A percentile compares a stretch with the other conserved stretches of the same genome.
Evolutionary conservation across 2,797 vertebrate genomes (phyloP).

Genomic region (Cichlasoma orientale): DNA sequence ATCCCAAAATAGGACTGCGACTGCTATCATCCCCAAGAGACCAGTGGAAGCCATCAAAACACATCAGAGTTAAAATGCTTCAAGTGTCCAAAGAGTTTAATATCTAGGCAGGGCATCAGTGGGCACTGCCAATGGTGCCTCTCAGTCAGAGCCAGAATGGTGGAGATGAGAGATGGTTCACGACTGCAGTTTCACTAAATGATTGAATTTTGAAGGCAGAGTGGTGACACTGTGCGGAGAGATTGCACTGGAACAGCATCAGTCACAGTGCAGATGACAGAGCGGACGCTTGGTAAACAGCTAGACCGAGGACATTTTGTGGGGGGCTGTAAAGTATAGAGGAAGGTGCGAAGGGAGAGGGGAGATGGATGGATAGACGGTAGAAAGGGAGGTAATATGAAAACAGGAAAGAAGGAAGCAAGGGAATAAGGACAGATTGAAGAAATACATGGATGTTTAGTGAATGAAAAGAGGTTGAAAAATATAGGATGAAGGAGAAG

Average conservation of each 20-base stretch:
- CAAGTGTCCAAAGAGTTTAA: constrained; percentile 68
- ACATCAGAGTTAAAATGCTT: constrained; percentile 69
- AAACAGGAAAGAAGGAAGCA: not conserved
- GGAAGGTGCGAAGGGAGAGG: not conserved
- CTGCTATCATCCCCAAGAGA: constrained; percentile 48
- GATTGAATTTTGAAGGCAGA: constrained; percentile 76
- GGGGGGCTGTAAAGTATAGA: not conserved
- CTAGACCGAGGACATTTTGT: constrained; percentile 17
- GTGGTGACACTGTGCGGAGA: constrained; percentile 64
- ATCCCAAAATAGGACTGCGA: constrained; percentile 43
- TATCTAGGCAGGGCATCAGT: constrained; percentile 49
- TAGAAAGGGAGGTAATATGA: constrained; percentile 5
- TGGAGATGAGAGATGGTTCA: constrained; percentile 58
- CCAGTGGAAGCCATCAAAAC: constrained; percentile 62
- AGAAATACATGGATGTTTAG: not conserved
- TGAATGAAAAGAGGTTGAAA: not conserved
- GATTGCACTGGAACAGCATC: constrained; percentile 63
- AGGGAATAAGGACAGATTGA: not conserved
- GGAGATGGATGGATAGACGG: constrained; percentile 15
- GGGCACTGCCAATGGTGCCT: constrained; percentile 50
- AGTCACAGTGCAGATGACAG: constrained; percentile 62
- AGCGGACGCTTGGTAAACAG: constrained; percentile 54
- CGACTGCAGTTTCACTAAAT: constrained; percentile 67
- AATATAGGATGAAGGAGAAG: not conserved
- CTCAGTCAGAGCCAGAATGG: constrained; percentile 52